Base-by-base conservation (phyloP, 2,113 vertebrate genomes). In the Motacilla alba region DNA sequence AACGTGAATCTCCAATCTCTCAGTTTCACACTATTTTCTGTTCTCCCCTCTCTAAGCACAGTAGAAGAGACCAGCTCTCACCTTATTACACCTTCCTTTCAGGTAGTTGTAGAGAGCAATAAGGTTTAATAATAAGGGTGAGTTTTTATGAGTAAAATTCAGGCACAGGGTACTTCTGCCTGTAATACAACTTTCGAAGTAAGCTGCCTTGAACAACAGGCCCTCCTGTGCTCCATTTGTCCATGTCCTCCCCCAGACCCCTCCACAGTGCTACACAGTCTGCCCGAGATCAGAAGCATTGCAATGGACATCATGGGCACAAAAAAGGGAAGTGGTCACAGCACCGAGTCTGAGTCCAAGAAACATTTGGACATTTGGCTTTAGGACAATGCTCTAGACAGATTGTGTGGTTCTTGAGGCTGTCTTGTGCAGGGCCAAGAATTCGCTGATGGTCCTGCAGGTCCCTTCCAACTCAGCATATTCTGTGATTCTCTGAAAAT, bases 251-350 rank as follows among this genome's bases (percentile, higher is more conserved):
- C 9, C 7, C 5, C 6, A 4, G 31, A 6, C 2, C 3, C 1
- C 4, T 15, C 3, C 28, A 6, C 0, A 0, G 16, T 1, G 1
- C 2, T 1, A 4, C 18, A 5, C 20, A 7, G 28, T 8, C 22
- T 24, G 15, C 11, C 31, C 24, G 23, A 9, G 11, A 13, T 8
- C 2, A 0, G 15, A 35, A 63, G n/a, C 13, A 3, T 27, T 4
- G 0, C 4, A 4, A 1, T 35, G 46, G 15, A 10, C 12, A 7
- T 13, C 4, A 4, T 3, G 15, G 30, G 4, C 1, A 5, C 31
- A 23, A 23, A 69, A 58, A 33, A 52, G 4, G 8, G 15, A 43
- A 33, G 14, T 15, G 15, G 5, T 58, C 22, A 9, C 33, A 35
- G 68, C 31, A 16, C 12, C 12, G 8, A 33, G 23, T 7, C 37